Base-by-base conservation (phyloP, 2,888 invertebrate species). In the Caenorhabditis wallacei region DNA sequence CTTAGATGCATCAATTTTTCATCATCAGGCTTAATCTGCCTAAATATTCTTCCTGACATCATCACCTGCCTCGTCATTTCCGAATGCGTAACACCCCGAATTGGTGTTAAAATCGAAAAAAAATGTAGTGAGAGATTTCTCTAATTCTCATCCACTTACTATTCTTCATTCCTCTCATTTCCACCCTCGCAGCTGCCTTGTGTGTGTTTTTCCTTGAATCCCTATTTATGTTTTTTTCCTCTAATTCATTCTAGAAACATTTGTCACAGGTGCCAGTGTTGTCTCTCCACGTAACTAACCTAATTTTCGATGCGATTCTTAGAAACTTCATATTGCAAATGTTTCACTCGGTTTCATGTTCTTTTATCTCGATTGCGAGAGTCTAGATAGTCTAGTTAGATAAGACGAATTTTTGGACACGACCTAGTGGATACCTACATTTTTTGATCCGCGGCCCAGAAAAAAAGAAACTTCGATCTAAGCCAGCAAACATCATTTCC, bases 111-210 rank as follows among this genome's bases (percentile, higher is more conserved):
- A 51, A 24, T 66, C 43, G 61, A n/a, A 40, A 37, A 37, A 30
- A 51, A 35, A 53, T 53, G 53, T 66, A 66, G 66, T 35, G 26
- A 53, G 66, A n/a, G 26, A 26, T 66, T 66, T 53, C 53, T 66
- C 66, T 53, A 51, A 66, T 53, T 66, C 66, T 66, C 53, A 18
- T 8, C 64, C 64, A 51, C 64, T 51, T 64, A 64, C 20, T 20
- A 57, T 57, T 22, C 11, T 40, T 40, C 59, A 13, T 30, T 30
- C 22, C 24, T 26, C 26, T 63, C 26, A 46, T 46, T 63, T 63
- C 48, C 64, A 64, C 64, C 64, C 64, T 64, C 64, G 26, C 64
- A 64, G n/a, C 35, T 51, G n/a, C n/a, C n/a, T n/a, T n/a, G n/a
- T n/a, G n/a, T 54, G 16, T 24, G 1, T 48, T 20, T 18, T 35